Base-by-base conservation (phyloP, 2,113 vertebrate species). In the Lampris megalopsis region DNA sequence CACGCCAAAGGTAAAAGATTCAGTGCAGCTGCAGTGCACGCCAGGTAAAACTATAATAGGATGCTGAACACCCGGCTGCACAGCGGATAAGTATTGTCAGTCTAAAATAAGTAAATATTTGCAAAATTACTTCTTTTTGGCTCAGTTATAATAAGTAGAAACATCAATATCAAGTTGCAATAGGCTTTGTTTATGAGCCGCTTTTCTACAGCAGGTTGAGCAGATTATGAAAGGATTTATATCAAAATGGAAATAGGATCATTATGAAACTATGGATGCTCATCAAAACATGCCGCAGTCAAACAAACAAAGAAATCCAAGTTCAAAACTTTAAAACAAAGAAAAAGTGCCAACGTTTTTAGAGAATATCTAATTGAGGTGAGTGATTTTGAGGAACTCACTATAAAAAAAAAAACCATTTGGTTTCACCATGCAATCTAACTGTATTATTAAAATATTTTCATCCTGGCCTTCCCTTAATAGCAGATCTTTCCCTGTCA, bases 1-100 rank as follows among this genome's bases (percentile, higher is more conserved):
- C 75, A 70, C 24, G 36, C 47, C 56, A 49, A 89, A 89, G 90
- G 91, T 91, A 88, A 92, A 69, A 79, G 68, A 47, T n/a, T 71
- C n/a, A 65, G 9, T 49, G 36, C 8, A 65, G n/a, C 43, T n/a
- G n/a, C n/a, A n/a, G n/a, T n/a, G n/a, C n/a, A n/a, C n/a, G n/a
- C n/a, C n/a, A n/a, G n/a, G n/a, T n/a, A n/a, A n/a, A n/a, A n/a
- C n/a, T n/a, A n/a, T n/a, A n/a, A 38, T 9, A n/a, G 41, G 42
- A 6, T 63, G 13, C 2, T 37, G 60, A n/a, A 59, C 56, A 52
- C 35, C 37, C 47, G 8, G 4, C 54, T 1, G 53, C 53, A n/a
- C 11, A n/a, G n/a, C n/a, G n/a, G 54, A 36, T 45, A 24, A 57
- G 36, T 9, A 57, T 57, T 57, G n/a, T n/a, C n/a, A n/a, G n/a